Conservation (phyloP, 2,888 invertebrate genomes). For the Timandra comae region DNA sequence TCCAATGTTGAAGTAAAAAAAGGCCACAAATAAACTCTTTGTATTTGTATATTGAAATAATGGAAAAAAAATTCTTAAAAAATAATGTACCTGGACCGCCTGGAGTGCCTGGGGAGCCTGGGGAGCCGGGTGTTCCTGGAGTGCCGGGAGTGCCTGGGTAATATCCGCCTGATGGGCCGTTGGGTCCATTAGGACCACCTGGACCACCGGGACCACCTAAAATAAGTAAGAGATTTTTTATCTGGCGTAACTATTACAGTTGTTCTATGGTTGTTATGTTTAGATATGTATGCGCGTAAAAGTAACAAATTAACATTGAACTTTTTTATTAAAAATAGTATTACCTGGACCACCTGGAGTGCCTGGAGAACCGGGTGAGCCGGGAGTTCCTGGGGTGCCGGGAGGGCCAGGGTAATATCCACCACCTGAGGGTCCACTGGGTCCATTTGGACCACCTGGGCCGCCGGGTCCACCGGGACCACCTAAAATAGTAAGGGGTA, state of each 20-base stretch:
- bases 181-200: constrained; percentile 17
- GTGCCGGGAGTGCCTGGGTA: constrained; percentile 19
- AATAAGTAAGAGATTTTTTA: too few species aligned
- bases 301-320: too few species aligned
- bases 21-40: too few species aligned
- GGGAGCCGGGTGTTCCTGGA: constrained; percentile 19
- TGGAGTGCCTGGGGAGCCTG: constrained; percentile 24
- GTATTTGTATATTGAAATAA: too few species aligned
- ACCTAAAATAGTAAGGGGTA: constrained; percentile 7
- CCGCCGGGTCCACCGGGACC: constrained; percentile 18
- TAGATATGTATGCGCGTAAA: constrained; percentile 38
- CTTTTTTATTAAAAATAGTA: too few species aligned
- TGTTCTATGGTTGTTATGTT: too few species aligned
- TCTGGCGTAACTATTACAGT: too few species aligned
- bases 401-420: constrained; percentile 26
- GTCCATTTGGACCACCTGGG: constrained; percentile 18
- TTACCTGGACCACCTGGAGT: constrained; percentile 8
- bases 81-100: constrained; percentile 4
- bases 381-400: constrained; percentile 25
- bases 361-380: constrained; percentile 14
- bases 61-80: too few species aligned
- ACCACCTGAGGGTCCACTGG: too few species aligned
- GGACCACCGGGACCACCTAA: constrained; percentile 16
- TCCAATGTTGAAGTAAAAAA: too few species aligned
- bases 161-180: constrained; percentile 12